Evolutionary conservation across 2,113 vertebrate genomes (phyloP).

Genomic region (Chaetorhynchus papuensis): DNA sequence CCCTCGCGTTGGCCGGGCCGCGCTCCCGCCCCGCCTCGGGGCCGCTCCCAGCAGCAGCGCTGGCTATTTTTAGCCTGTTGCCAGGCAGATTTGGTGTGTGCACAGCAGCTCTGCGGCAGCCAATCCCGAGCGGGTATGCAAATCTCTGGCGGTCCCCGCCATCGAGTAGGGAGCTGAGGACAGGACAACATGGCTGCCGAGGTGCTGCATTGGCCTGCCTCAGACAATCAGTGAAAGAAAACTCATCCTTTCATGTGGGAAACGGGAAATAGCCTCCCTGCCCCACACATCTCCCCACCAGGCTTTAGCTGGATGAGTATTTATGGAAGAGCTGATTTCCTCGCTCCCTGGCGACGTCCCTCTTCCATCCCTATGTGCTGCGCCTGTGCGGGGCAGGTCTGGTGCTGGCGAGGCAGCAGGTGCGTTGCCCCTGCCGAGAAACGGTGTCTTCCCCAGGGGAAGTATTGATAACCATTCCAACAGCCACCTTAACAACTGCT

Average conservation of each 20-base stretch:
- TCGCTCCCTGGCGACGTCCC: accelerated
- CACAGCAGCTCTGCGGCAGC: slow-evolving; percentile 17
- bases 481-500: not conserved
- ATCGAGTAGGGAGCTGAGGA: not conserved
- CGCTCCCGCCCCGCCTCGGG: not conserved
- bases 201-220: not conserved
- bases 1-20: not conserved
- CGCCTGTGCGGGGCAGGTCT: not conserved
- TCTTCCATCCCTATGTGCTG: not conserved
- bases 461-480: not conserved
- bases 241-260: not conserved
- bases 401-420: not conserved
- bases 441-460: not conserved
- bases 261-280: not conserved
- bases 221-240: not conserved
- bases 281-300: too few species aligned
- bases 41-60: not conserved
- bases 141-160: not conserved
- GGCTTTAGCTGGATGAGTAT: not conserved
- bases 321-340: not conserved
- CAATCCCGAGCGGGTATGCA: slow-evolving; percentile 66
- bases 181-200: slow-evolving; percentile 25
- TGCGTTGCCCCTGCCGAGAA: not conserved
- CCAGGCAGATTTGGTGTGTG: slow-evolving; percentile 53
- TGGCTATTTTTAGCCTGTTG: slow-evolving; percentile 66